Conservation (phyloP, 2,888 invertebrate species). For the Chymomyza fuscimana region DNA sequence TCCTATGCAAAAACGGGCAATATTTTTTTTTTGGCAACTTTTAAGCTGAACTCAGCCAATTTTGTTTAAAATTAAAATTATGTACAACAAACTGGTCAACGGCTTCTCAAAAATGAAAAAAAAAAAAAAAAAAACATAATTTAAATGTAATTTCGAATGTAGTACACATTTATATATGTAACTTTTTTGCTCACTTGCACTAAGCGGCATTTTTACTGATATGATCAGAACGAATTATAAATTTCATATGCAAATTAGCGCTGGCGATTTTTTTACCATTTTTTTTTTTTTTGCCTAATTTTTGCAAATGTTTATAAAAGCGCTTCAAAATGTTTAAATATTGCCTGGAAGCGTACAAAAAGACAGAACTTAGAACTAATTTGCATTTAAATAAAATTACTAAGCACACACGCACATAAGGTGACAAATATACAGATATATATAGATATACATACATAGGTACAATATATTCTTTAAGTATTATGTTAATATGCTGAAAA, state of each 20-base stretch:
- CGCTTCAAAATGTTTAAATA: neutral
- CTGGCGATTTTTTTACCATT: conserved; percentile 9
- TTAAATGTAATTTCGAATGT: neutral
- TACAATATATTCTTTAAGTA: conserved; percentile 35
- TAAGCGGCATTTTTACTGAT: neutral
- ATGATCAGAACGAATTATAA: neutral
- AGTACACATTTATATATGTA: neutral
- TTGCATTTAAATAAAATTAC: neutral
- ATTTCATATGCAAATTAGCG: conserved; percentile 47
- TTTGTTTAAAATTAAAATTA: neutral
- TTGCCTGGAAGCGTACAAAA: neutral
- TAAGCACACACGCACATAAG: neutral
- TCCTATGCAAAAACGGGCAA: neutral
- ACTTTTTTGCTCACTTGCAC: neutral
- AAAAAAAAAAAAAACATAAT: neutral
- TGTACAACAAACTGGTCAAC: neutral
- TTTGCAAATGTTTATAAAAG: neutral
- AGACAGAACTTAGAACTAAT: neutral
- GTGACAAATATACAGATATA: neutral
- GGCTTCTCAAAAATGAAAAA: neutral
- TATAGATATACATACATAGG: conserved; percentile 30
- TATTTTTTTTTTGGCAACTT: neutral
- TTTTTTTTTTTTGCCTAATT: neutral
- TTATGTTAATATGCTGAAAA: neutral
- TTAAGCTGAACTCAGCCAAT: neutral